These are phyloP conservation scores for Enteromius anoplus DNA, from an alignment of 2,797 vertebrate genomes.

Conservation along the genomic window DNA sequence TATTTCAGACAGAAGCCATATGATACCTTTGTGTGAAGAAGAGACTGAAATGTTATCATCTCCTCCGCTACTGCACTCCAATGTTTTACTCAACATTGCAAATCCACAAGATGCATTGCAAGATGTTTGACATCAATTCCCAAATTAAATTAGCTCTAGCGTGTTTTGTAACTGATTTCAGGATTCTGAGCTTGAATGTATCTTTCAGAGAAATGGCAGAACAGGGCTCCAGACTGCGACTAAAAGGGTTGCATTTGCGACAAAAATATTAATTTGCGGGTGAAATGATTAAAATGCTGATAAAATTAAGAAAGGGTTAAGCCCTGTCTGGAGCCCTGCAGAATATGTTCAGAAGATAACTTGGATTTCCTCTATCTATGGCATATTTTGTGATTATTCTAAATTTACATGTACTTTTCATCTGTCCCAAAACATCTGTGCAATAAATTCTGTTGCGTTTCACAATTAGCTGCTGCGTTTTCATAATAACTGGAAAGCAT, in stretches of 20 bases:
- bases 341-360: background rate
- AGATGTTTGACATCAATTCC: background rate
- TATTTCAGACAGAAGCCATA: background rate
- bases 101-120: background rate
- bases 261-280: too few species aligned
- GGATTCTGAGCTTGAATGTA: background rate
- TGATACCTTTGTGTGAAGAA: background rate
- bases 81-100: background rate
- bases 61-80: background rate
- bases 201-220: background rate
- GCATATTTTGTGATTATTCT: background rate
- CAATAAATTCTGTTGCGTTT: background rate
- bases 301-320: too few species aligned
- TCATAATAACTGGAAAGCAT: background rate
- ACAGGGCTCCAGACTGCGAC: too few species aligned
- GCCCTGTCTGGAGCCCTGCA: too few species aligned
- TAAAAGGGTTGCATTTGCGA: too few species aligned
- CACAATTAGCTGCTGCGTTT: background rate
- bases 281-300: too few species aligned
- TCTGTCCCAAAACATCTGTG: background rate
- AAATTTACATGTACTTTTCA: background rate
- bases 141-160: background rate
- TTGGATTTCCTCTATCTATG: background rate
- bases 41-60: background rate
- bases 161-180: background rate